Evolutionary conservation across 1,140 invertebrate species (phyloP), one percentile per base, ranked within the genome.

Genomic region (Portunus trituberculatus): DNA sequence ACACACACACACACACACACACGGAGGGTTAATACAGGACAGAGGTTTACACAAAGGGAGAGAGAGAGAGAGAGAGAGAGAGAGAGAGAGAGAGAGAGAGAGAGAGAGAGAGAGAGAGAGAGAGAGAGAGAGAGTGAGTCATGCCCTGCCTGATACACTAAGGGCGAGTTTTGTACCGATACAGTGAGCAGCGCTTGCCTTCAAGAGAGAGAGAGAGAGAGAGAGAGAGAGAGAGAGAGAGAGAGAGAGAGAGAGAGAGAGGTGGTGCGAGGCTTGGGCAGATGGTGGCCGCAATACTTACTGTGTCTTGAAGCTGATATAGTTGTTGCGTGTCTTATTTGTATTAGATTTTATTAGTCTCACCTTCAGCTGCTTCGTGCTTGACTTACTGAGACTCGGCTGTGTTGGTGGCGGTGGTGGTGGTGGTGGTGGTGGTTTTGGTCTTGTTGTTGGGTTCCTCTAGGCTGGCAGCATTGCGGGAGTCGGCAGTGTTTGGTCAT

Each of bases 31-130:
- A 59, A 59, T 59, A 59, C 52, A 59, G 52, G 52, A 59, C 52
- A 59, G 52, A 59, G 52, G 52, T 59, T 59, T 59, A 20, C 52
- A 86, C 28, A 86, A 86, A 86, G 83, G 83, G 28, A 88, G 31
- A 2, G 25, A 20, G 7, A 10, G 31, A 88, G 31, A 8, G 86
- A 39, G 25, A 3, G 25, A 59, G 52, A 6, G 31, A 88, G 31
- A 2, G 25, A 45, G 31, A 88, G 31, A 2, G 25, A 20, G 7
- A 10, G 31, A 88, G 31, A 8, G 86, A 39, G 25, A 3, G 25
- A 59, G 52, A 6, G 31, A 88, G 31, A 2, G 25, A 45, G 7
- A 10, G 31, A 39, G 31, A 25, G 86, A 39, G 25, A 6, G 31
- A 39, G 31, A 10, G 25, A 45, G 7, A 39, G 31, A 88, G 31